A percentile compares a stretch with the other conserved stretches of the same genome.
Evolutionary conservation across 2,797 vertebrate genomes (phyloP).

Genomic region (Xenops minutus): DNA sequence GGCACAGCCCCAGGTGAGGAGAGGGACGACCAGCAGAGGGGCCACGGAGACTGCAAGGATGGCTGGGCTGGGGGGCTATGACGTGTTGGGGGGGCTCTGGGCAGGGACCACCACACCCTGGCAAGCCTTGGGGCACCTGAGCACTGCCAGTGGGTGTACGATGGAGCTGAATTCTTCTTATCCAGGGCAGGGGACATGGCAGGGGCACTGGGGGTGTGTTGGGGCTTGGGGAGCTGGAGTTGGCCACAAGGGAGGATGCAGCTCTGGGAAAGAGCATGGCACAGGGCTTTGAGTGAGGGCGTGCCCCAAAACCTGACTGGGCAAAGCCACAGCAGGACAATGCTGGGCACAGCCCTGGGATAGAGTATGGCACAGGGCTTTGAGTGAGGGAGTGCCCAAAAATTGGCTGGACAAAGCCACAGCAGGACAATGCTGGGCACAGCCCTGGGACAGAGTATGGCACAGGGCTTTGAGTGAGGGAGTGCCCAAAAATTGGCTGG

Average conservation of each 20-base stretch:
- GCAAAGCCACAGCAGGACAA: neutral
- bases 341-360: neutral
- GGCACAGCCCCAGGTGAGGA: neutral
- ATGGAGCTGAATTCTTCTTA: neutral
- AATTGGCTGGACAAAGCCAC: neutral
- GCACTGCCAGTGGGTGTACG: fast-evolving
- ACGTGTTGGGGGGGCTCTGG: neutral
- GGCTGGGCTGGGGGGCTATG: neutral
- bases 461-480: neutral
- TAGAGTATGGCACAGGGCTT: neutral
- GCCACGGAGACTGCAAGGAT: fast-evolving
- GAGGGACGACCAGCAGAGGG: neutral
- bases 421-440: fast-evolving
- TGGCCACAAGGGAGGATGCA: neutral
- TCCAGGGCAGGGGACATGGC: neutral
- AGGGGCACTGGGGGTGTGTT: neutral
- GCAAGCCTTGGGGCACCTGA: neutral
- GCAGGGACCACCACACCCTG: neutral
- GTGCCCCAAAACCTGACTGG: neutral
- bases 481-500: neutral
- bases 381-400: neutral
- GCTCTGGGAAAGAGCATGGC: neutral
- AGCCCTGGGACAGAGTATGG: neutral
- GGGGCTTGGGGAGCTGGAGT: neutral
- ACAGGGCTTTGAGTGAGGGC: neutral